A percentile compares a stretch with the other conserved stretches of the same genome.
These are phyloP conservation scores for Brachionus manjavacas DNA, from an alignment of 1,140 invertebrate genomes.

Conservation along the genomic window DNA sequence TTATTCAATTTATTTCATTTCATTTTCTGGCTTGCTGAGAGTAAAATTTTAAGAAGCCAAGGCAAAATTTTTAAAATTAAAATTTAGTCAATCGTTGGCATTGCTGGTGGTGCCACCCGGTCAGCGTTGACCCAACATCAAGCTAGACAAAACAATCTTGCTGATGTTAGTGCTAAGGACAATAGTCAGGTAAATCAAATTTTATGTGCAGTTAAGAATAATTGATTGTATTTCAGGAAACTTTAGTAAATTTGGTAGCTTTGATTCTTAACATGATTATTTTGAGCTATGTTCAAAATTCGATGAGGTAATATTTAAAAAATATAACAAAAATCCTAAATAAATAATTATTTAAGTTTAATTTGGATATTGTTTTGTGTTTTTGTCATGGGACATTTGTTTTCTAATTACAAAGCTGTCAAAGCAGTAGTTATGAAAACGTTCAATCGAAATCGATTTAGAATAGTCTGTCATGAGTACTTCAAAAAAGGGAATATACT, in stretches of 20 bases:
- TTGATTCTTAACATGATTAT: conserved; percentile 41
- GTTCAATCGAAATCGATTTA: conserved; percentile 24
- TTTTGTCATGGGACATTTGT: conserved; percentile 23
- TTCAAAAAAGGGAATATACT: not conserved
- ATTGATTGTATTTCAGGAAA: conserved; percentile 41
- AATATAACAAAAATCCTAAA: not conserved
- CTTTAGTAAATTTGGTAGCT: conserved; percentile 39
- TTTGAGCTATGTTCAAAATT: conserved; percentile 31
- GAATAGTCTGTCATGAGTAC: conserved; percentile 2
- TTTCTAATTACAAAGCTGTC: conserved; percentile 30
- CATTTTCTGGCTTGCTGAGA: conserved; percentile 37
- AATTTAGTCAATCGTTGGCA: conserved; percentile 65
- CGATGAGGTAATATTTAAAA: conserved; percentile 2
- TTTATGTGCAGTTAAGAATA: too few relatives aligned
- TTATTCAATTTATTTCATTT: conserved; percentile 48
- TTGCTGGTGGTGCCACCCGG: conserved; percentile 83
- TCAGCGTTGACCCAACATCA: conserved; percentile 83
- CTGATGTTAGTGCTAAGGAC: conserved; percentile 88
- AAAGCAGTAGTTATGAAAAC: conserved; percentile 34
- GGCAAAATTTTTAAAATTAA: not conserved
- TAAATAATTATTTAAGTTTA: not conserved
- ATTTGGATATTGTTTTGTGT: conserved; percentile 9
- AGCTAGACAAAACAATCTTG: conserved; percentile 79
- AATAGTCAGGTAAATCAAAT: conserved; percentile 67
- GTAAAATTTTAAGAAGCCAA: not conserved